Base-by-base conservation (phyloP, 1,140 invertebrate genomes). In the Olivierus martensii region DNA sequence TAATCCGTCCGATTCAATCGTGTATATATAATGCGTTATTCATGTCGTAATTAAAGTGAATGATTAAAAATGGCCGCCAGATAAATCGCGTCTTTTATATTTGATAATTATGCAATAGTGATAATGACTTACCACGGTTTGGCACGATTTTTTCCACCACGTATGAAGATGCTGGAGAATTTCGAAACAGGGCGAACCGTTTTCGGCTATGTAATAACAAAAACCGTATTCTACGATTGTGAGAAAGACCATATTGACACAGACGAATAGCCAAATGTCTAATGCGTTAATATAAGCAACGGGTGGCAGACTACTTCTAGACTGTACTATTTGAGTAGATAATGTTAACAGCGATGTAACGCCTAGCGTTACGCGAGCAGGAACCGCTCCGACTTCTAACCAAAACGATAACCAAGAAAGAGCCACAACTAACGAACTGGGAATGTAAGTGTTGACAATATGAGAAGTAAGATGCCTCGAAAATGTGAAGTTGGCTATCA, bases 361-460 rank as follows among this genome's bases (percentile, higher is more conserved):
- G 2, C 61, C 61, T 10, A 70, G 58, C 1, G 65, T 63, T 7
- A 70, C 67, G n/a, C 68, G 54, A 3, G 69, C 68, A 0, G 68
- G 68, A 2, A 69, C 68, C 6, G 64, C 61, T 18, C 69, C 63
- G 41, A 71, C 65, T 53, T 69, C 65, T 15, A 70, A 43, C 69
- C 69, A 70, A 51, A 71, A 70, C 41, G 67, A 66, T 4, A 71
- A 61, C 61, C 61, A 62, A 2, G 57, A 60, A 3, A 62, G 41
- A 6, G 56, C 35, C 6, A 62, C 61, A n/a, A 62, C 46, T 22
- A 62, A 38, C 2, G 58, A 43, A 22, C 57, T 62, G 2, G 61
- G 61, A 28, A 62, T 56, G 48, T 60, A 62, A 1, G 53, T 53
- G 36, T 62, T 62, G 5, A 62, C 43, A 3, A 62, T 38, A 15